phyloP scores from a whole-genome alignment of 2,113 vertebrate genomes.

The Festucalex cinctus region DNA sequence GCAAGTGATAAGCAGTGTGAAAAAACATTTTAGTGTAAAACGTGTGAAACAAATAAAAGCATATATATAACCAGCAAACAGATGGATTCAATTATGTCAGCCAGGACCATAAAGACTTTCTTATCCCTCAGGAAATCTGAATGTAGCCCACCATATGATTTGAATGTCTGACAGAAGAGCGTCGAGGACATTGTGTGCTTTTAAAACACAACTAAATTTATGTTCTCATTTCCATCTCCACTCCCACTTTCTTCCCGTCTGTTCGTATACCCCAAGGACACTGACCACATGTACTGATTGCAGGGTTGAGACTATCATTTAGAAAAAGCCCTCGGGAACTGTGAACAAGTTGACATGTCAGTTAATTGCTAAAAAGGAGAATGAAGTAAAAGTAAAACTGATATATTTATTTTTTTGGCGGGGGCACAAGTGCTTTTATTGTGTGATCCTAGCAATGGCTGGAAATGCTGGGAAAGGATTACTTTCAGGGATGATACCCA shows the following conservation, averaged over 20 bases:
- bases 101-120: constrained; percentile 13
- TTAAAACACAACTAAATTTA: constrained; percentile 28
- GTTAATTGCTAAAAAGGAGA: constrained; percentile 21
- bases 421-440: constrained; percentile 6
- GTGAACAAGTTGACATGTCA: constrained; percentile 52
- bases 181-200: constrained; percentile 8
- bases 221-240: constrained; percentile 26
- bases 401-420: constrained; percentile 16
- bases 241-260: constrained; percentile 10
- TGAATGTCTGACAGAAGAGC: constrained; percentile 10
- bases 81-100: constrained; percentile 43
- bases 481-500: not conserved
- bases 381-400: constrained; percentile 18
- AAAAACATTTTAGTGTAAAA: constrained; percentile 25
- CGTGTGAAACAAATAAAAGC: constrained; percentile 39
- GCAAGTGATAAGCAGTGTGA: constrained; percentile 52
- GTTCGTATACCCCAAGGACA: constrained; percentile 33
- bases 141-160: constrained; percentile 10
- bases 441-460: constrained; percentile 9
- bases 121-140: constrained; percentile 2
- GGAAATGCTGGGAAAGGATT: constrained; percentile 2
- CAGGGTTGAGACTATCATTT: constrained; percentile 63
- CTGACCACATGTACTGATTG: constrained; percentile 64
- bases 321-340: constrained; percentile 46
- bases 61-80: constrained; percentile 22